phyloP scores from a whole-genome alignment of 2,113 vertebrate genomes.

The Carassius auratus region DNA sequence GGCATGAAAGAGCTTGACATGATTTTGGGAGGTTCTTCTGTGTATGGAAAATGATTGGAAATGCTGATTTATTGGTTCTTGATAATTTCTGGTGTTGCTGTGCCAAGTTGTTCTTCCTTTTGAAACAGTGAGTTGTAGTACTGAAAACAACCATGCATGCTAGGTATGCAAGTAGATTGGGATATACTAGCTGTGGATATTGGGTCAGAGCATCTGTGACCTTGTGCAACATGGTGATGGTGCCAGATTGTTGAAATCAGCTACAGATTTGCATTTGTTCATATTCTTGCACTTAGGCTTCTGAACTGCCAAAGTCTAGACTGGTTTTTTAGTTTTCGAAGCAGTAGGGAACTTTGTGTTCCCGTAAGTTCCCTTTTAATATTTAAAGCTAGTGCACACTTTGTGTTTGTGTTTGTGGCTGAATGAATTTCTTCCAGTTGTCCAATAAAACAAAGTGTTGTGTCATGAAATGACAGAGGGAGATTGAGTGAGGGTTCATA shows the following conservation, averaged over 20 bases:
- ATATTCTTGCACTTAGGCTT: neutral
- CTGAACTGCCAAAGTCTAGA: neutral
- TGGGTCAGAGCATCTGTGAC: constrained; percentile 21
- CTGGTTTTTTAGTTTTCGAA: neutral
- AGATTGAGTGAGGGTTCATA: neutral
- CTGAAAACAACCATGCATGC: constrained; percentile 22
- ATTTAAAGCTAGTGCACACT: neutral
- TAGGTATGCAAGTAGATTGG: constrained; percentile 32
- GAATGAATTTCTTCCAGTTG: neutral
- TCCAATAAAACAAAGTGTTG: neutral
- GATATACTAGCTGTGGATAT: constrained; percentile 1
- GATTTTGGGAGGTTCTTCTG: neutral
- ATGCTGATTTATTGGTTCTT: neutral
- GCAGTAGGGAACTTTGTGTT: neutral
- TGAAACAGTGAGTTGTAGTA: neutral
- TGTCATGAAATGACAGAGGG: neutral
- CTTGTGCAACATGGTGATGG: constrained; percentile 22
- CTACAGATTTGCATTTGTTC: neutral
- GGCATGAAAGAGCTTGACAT: neutral
- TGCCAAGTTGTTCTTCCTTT: neutral
- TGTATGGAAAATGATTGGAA: neutral
- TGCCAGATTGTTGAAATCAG: constrained; percentile 18
- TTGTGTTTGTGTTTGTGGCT: neutral
- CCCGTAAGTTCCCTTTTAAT: neutral
- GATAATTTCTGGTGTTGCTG: neutral